phyloP scores from a whole-genome alignment of 2,888 invertebrate species.

The Iselma pallidipennis region DNA sequence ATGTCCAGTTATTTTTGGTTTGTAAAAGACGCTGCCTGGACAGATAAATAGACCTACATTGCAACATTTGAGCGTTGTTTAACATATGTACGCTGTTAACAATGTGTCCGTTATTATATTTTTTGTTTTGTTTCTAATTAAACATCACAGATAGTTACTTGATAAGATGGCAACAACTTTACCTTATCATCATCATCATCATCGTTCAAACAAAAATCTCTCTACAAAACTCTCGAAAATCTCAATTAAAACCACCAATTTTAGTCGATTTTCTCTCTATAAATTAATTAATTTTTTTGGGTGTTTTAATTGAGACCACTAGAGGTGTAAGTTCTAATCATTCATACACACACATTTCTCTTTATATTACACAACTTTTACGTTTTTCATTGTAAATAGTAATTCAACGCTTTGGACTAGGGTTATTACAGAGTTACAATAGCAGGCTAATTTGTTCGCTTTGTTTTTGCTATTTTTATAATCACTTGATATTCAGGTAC shows the following conservation, averaged over 20 bases:
- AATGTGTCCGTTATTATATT: conserved; percentile 47
- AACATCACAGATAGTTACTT: conserved; percentile 50
- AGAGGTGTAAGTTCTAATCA: conserved; percentile 9
- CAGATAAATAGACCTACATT: conserved; percentile 44
- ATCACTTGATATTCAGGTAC: conserved; percentile 42
- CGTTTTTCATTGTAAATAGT: conserved; percentile 23
- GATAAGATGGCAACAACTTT: conserved; percentile 37
- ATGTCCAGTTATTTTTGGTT: not conserved
- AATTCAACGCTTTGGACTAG: conserved; percentile 39
- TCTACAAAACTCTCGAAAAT: conserved; percentile 12
- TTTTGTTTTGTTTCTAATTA: not conserved
- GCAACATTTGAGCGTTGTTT: conserved; percentile 56
- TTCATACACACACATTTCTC: conserved; percentile 27
- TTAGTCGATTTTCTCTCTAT: too few relatives aligned
- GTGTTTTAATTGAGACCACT: not conserved
- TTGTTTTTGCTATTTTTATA: conserved; percentile 20
- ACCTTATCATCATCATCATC: too few relatives aligned
- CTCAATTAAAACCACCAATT: conserved; percentile 10
- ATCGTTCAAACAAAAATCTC: conserved; percentile 16
- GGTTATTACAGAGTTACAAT: conserved; percentile 35
- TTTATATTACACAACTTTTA: conserved; percentile 28
- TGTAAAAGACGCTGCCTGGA: not conserved
- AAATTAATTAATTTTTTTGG: too few relatives aligned
- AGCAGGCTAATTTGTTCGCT: conserved; percentile 35
- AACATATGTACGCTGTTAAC: conserved; percentile 58